phyloP scores from a whole-genome alignment of 2,113 vertebrate species.

The Myxocyprinus asiaticus region DNA sequence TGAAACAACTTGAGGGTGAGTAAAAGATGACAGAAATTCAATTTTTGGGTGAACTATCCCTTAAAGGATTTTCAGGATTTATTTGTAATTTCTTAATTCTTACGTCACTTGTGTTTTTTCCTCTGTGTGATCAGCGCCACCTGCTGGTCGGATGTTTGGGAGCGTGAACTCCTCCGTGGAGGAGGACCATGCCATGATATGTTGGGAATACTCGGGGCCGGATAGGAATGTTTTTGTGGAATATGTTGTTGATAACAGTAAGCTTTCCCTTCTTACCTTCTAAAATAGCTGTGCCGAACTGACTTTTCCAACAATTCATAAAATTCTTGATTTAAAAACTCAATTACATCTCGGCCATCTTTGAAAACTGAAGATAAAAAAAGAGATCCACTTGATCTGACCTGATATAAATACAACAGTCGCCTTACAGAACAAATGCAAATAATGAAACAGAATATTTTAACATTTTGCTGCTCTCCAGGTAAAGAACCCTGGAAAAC shows the following conservation, averaged over 20 bases:
- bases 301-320: too few species aligned
- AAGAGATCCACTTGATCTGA: background rate
- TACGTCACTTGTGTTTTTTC: conserved; percentile 42
- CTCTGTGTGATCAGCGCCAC: conserved; percentile 78
- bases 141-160: conserved; percentile 82
- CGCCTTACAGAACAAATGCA: background rate
- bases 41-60: too few species aligned
- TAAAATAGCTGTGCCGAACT: background rate
- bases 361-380: too few species aligned
- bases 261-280: conserved; percentile 73
- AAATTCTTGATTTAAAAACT: too few species aligned
- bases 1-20: too few species aligned
- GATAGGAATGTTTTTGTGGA: conserved; percentile 92
- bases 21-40: too few species aligned
- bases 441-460: conserved; percentile 8
- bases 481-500: conserved; percentile 94
- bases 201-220: conserved; percentile 92
- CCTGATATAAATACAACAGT: background rate
- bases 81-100: too few species aligned
- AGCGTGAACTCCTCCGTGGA: conserved; percentile 83
- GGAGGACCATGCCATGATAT: conserved; percentile 87
- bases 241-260: conserved; percentile 95
- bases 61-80: too few species aligned
- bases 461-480: conserved; percentile 63
- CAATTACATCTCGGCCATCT: too few species aligned